These are phyloP conservation scores for Lichenostomus cassidix DNA, from an alignment of 2,113 vertebrate species.

Conservation along the genomic window DNA sequence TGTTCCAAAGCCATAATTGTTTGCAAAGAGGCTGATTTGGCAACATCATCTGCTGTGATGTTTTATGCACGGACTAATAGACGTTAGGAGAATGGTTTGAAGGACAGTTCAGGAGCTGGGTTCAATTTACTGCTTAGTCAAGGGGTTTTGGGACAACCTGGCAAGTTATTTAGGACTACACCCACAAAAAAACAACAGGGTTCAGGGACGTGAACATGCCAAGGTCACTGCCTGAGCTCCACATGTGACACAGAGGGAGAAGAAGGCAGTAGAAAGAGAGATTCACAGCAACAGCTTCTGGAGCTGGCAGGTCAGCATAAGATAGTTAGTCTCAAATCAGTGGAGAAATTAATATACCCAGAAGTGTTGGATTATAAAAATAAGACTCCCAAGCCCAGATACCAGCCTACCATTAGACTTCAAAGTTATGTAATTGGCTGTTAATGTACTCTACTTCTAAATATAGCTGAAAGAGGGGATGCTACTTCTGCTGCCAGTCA, in stretches of 20 bases:
- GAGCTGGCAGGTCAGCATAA: background rate
- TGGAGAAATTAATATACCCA: background rate
- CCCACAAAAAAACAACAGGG: background rate
- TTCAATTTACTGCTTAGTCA: background rate
- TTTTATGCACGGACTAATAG: background rate
- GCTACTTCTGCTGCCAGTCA: background rate
- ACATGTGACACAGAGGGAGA: fast-evolving
- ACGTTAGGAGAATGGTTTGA: background rate
- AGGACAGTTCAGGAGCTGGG: background rate
- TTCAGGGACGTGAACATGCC: background rate
- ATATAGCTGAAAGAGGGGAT: background rate
- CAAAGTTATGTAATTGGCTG: background rate
- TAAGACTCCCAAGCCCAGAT: background rate
- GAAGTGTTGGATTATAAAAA: background rate
- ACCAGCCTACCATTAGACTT: background rate
- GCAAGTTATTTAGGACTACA: background rate
- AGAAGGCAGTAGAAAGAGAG: background rate
- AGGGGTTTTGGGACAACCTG: background rate
- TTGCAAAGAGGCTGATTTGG: background rate
- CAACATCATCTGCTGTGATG: fast-evolving
- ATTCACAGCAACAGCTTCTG: background rate
- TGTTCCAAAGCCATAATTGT: background rate
- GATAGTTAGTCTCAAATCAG: background rate
- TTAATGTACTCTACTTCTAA: background rate
- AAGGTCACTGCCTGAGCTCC: background rate